Evolutionary conservation across 2,113 vertebrate genomes (phyloP).

Genomic region (Panurus biarmicus): DNA sequence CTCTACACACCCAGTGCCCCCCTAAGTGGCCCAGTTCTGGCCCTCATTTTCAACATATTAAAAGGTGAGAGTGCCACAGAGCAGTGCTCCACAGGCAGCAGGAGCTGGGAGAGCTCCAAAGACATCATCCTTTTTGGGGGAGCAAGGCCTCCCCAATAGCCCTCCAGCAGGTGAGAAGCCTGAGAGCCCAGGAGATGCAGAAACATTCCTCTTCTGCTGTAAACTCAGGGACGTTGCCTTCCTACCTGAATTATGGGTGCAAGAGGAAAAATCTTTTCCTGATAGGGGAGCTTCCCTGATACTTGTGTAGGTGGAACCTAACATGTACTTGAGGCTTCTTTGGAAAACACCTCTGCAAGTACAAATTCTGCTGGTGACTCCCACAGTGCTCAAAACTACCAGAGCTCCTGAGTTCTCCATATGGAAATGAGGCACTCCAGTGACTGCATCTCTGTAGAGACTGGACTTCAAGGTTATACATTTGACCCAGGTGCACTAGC

Average conservation of each 20-base stretch:
- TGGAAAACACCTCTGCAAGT: neutral
- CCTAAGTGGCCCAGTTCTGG: constrained; percentile 86
- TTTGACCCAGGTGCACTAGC: neutral
- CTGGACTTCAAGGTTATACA: neutral
- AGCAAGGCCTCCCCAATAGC: neutral
- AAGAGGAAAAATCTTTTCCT: neutral
- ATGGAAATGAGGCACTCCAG: neutral
- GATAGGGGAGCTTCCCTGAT: neutral
- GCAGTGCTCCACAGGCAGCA: neutral
- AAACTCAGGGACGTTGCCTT: neutral
- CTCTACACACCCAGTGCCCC: constrained; percentile 82
- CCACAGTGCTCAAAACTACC: neutral
- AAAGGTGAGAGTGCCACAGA: constrained; percentile 69
- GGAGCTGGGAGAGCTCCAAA: neutral
- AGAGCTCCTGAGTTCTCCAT: neutral
- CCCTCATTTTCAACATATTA: constrained; percentile 89
- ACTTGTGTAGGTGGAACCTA: neutral
- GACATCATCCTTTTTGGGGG: neutral
- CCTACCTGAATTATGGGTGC: neutral
- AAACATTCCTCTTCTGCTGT: neutral
- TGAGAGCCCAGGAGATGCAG: neutral
- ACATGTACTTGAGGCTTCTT: neutral
- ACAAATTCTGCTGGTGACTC: neutral
- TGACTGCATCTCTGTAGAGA: neutral
- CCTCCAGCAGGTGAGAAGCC: neutral